Evolutionary conservation across 2,113 vertebrate genomes (phyloP).

Genomic region (Zeus faber): DNA sequence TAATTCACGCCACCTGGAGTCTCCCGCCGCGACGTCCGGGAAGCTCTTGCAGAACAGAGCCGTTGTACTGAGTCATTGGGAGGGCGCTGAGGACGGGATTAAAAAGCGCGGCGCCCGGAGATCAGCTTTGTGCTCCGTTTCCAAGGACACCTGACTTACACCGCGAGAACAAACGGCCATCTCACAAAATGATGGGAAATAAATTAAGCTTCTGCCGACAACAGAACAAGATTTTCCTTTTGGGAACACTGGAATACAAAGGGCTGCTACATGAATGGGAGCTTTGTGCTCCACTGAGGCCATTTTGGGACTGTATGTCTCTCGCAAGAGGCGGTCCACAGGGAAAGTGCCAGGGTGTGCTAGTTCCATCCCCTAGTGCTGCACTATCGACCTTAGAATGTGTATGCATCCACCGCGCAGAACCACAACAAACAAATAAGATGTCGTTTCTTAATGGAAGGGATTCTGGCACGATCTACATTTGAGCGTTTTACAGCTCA

Average conservation of each 20-base stretch:
- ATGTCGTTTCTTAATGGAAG: too few relatives aligned
- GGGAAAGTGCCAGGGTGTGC: conserved; percentile 10
- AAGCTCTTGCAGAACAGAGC: too few relatives aligned
- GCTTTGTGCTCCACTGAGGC: conserved; percentile 37
- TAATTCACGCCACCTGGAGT: too few relatives aligned
- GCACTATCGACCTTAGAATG: too few relatives aligned
- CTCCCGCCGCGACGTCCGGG: too few relatives aligned
- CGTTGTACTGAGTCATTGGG: too few relatives aligned
- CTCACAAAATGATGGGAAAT: conserved; percentile 40
- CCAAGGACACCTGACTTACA: conserved; percentile 57
- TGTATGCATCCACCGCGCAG: too few relatives aligned
- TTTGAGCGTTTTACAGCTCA: too few relatives aligned
- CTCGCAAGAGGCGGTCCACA: conserved; percentile 11
- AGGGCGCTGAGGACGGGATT: conserved; percentile 39
- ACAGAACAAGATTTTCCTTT: conserved; percentile 34
- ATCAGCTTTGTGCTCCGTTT: conserved; percentile 47
- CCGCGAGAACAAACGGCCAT: conserved; percentile 46
- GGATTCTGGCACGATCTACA: too few relatives aligned
- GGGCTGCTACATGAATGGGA: conserved; percentile 38
- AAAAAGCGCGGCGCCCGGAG: conserved; percentile 36
- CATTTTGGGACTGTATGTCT: conserved; percentile 6
- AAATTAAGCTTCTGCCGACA: conserved; percentile 41
- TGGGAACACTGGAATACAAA: conserved; percentile 30
- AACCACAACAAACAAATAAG: too few relatives aligned
- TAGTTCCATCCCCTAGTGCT: too few relatives aligned